These are phyloP conservation scores for Propithecus coquereli DNA, from an alignment of 2,113 vertebrate genomes.

Conservation along the genomic window DNA sequence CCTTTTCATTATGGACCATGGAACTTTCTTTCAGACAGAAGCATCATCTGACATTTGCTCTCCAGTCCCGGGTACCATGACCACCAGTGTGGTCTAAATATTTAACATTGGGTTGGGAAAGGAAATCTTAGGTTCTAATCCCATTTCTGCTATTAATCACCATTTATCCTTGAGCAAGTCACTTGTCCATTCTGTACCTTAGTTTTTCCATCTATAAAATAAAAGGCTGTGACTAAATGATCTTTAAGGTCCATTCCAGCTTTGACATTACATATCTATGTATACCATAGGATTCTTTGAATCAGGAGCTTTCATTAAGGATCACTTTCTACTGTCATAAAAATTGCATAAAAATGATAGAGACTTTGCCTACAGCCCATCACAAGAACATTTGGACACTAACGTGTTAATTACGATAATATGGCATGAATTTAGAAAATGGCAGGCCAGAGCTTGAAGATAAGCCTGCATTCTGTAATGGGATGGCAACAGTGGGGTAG, in stretches of 20 bases:
- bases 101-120: background rate
- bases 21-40: background rate
- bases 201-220: background rate
- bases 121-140: background rate
- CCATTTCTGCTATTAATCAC: background rate
- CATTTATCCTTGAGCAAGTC: background rate
- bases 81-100: background rate
- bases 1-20: background rate
- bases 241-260: background rate
- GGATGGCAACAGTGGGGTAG: background rate
- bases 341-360: background rate
- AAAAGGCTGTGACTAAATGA: background rate
- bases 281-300: background rate
- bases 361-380: background rate
- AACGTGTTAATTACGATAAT: background rate
- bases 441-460: background rate
- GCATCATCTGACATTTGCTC: background rate
- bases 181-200: background rate
- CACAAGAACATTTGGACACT: background rate
- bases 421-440: background rate
- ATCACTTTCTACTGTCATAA: background rate
- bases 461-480: background rate
- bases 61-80: background rate
- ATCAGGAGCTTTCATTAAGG: background rate
- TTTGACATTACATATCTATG: background rate